phyloP scores from a whole-genome alignment of 2,113 vertebrate genomes.

The Carassius auratus region DNA sequence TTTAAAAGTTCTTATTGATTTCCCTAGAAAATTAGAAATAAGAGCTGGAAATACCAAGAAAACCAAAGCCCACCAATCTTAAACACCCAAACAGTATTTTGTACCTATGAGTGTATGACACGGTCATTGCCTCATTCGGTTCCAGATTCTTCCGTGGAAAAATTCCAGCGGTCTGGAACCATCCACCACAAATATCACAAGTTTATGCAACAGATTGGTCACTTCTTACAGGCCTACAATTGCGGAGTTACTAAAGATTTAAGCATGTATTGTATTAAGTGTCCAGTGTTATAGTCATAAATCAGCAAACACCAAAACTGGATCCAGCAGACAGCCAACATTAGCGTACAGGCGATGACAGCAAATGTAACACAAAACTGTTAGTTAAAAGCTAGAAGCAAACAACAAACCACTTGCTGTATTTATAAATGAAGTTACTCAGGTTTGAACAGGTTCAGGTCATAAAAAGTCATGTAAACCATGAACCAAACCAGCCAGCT shows the following conservation, averaged over 20 bases:
- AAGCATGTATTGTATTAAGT: background rate
- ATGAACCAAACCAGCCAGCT: background rate
- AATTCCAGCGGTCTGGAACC: slow-evolving; percentile 63
- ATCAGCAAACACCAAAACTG: background rate
- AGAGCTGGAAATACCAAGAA: background rate
- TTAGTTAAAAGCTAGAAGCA: background rate
- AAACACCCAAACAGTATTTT: background rate
- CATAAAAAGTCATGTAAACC: background rate
- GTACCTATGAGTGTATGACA: background rate
- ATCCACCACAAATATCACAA: slow-evolving; percentile 67
- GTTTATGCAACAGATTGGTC: slow-evolving; percentile 60
- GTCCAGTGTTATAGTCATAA: background rate
- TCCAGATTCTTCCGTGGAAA: slow-evolving; percentile 27
- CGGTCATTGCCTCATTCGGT: slow-evolving; percentile 22
- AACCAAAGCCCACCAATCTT: background rate
- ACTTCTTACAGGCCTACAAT: slow-evolving; percentile 6
- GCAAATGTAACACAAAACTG: background rate
- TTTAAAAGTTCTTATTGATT: background rate
- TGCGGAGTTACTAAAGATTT: background rate
- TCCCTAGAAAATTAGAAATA: background rate
- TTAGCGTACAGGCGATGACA: background rate
- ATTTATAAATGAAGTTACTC: background rate
- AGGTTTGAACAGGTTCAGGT: background rate
- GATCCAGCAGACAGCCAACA: background rate
- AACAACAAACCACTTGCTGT: background rate